These are phyloP conservation scores for Tetragonula clypearis DNA, from an alignment of 1,140 invertebrate genomes.

Conservation along the genomic window DNA sequence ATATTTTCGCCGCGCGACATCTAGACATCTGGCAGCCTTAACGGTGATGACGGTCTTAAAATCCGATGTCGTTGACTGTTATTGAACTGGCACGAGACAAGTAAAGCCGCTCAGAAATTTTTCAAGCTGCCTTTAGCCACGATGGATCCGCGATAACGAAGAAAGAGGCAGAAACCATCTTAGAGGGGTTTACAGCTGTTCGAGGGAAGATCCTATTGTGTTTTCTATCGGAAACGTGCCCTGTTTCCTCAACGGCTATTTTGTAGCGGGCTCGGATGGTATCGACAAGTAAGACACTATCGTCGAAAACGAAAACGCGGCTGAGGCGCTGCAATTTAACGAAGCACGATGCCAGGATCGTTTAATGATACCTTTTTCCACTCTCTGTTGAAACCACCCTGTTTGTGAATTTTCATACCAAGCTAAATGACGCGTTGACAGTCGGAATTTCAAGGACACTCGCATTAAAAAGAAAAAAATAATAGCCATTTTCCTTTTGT, in stretches of 20 bases:
- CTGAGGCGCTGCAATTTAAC: background rate
- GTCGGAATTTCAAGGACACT: too few relatives aligned
- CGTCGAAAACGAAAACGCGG: background rate
- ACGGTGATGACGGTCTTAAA: background rate
- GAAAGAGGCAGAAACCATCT: background rate
- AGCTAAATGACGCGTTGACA: too few relatives aligned
- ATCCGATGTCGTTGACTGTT: conserved; percentile 1
- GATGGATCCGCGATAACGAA: conserved; percentile 27
- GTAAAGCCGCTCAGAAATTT: conserved; percentile 24
- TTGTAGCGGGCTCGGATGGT: too few relatives aligned
- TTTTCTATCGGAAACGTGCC: background rate
- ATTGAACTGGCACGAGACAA: background rate
- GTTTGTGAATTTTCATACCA: background rate
- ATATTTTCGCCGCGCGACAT: background rate
- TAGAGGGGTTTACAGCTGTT: conserved; percentile 2
- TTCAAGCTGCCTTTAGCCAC: background rate
- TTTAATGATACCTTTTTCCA: background rate
- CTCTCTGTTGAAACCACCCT: background rate
- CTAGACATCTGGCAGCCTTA: background rate
- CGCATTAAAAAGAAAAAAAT: too few relatives aligned
- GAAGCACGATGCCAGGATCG: background rate
- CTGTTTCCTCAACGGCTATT: background rate
- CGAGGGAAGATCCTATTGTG: background rate
- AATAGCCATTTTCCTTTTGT: too few relatives aligned
- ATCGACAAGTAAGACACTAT: background rate